Conservation (phyloP, 2,888 invertebrate genomes). For the Sinohyriopsis cumingii region DNA sequence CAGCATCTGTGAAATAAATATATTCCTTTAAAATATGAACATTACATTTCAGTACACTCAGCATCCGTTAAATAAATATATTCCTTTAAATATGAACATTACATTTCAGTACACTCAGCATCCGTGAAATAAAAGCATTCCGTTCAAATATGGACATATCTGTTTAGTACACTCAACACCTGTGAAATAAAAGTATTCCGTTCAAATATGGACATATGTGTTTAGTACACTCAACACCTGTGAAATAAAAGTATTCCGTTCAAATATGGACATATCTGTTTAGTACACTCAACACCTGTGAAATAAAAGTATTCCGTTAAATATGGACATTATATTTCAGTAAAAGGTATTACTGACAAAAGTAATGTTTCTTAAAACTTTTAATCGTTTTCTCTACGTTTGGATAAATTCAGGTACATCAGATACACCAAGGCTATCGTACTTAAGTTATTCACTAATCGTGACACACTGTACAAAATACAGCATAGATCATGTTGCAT, state of each 20-base stretch:
- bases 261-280: neutral
- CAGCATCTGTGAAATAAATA: conserved; percentile 66
- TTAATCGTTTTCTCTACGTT: neutral
- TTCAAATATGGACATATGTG: neutral
- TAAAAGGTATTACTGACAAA: neutral
- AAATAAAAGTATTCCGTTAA: conserved; percentile 6
- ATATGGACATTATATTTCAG: neutral
- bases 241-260: conserved; percentile 10
- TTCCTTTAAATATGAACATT: neutral
- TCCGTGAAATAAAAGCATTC: conserved; percentile 51
- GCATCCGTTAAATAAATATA: conserved; percentile 62
- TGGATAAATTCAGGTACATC: neutral
- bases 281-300: conserved; percentile 70
- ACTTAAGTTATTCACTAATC: too few relatives aligned
- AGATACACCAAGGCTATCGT: too few relatives aligned
- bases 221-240: conserved; percentile 70
- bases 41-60: conserved; percentile 40
- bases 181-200: conserved; percentile 32
- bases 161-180: conserved; percentile 68
- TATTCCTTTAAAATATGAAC: neutral
- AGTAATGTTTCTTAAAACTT: neutral
- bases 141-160: neutral
- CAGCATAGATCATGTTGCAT: too few relatives aligned
- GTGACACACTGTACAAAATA: too few relatives aligned
- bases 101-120: conserved; percentile 65